Evolutionary conservation across 2,113 vertebrate genomes (phyloP).

Genomic region (Herpailurus yagouaroundi): DNA sequence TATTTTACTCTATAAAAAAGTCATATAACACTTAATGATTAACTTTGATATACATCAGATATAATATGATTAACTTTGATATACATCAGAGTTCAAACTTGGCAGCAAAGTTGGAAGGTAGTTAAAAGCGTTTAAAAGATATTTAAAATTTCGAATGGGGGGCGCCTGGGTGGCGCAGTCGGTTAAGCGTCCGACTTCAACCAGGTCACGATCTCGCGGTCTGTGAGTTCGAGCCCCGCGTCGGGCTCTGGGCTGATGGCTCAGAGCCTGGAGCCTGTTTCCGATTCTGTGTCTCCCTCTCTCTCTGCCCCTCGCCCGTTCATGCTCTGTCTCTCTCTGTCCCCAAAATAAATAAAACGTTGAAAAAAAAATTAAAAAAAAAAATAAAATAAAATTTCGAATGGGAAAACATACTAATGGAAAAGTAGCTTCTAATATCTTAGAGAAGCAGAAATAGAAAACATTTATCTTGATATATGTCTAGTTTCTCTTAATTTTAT

Average conservation of each 20-base stretch:
- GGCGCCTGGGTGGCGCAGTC: no score
- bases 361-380: no score
- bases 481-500: background rate
- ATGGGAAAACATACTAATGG: slow-evolving; percentile 12
- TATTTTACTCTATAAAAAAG: slow-evolving; percentile 14
- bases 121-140: slow-evolving; percentile 52
- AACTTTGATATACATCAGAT: background rate
- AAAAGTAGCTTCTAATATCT: slow-evolving; percentile 17
- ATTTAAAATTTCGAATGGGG: background rate
- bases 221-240: no score
- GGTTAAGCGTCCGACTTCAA: no score
- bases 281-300: no score
- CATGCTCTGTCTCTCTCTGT: no score
- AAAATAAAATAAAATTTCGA: slow-evolving; percentile 6
- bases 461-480: slow-evolving; percentile 2
- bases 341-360: no score
- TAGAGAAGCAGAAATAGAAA: slow-evolving; percentile 1
- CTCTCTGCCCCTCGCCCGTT: no score
- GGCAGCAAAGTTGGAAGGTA: background rate
- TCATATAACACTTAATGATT: slow-evolving; percentile 25
- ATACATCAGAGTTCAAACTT: background rate
- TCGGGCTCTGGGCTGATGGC: no score
- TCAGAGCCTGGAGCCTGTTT: no score
- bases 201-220: no score
- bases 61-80: slow-evolving; percentile 4